Percentiles rank a stretch among this genome's conserved stretches.
Evolutionary conservation across 2,888 invertebrate genomes (phyloP).

Genomic region (Amphipoea oculea): DNA sequence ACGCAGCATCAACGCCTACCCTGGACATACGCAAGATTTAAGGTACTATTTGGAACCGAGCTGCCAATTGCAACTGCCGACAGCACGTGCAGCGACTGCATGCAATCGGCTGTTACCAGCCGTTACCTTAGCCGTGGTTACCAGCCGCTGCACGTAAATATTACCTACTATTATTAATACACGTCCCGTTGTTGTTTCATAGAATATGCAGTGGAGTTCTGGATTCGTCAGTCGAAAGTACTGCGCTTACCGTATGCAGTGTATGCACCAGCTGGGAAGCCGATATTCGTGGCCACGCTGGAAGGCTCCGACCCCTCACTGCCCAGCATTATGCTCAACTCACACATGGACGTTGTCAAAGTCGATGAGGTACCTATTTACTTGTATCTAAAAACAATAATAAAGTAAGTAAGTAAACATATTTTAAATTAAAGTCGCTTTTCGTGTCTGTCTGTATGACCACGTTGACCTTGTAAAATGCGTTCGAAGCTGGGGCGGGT

Average conservation of each 20-base stretch:
- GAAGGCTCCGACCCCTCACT: conserved; percentile 93
- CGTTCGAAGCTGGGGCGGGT: not conserved
- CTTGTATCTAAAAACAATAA: not conserved
- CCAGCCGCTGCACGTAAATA: not conserved
- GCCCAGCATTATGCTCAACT: conserved; percentile 95
- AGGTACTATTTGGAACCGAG: too few species aligned
- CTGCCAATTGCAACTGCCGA: too few species aligned
- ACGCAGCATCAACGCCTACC: not conserved
- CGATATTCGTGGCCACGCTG: conserved; percentile 92
- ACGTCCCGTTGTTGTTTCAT: not conserved
- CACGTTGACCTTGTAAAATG: not conserved
- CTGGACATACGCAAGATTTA: not conserved
- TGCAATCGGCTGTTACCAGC: too few species aligned
- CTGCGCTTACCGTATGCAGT: conserved; percentile 92
- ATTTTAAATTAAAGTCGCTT: not conserved
- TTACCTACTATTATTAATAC: not conserved
- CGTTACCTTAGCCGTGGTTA: too few species aligned
- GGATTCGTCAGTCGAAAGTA: conserved; percentile 92
- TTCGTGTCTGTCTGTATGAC: not conserved
- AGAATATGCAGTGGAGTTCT: conserved; percentile 92
- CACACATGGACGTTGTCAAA: conserved; percentile 98
- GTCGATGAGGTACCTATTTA: conserved; percentile 92
- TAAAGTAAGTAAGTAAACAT: not conserved
- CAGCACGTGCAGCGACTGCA: too few species aligned
- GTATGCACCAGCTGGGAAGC: conserved; percentile 82